Evolutionary conservation across 2,797 vertebrate species (phyloP), one percentile per base, ranked within the genome.

Genomic region (Galago senegalensis): DNA sequence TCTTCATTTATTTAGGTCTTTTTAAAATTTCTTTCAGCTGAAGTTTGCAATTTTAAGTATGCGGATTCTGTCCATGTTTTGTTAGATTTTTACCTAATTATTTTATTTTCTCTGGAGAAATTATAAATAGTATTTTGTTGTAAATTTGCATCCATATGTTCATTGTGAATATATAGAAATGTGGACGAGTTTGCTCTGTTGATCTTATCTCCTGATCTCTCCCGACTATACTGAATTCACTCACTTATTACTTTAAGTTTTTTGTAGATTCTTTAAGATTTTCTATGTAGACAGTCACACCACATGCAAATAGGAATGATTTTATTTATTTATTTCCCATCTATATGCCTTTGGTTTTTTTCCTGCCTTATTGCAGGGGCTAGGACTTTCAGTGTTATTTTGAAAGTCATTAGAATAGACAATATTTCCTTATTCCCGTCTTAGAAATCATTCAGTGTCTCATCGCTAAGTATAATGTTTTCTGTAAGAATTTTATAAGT

Each of bases 301-400:
- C 29, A 34, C 89, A 43, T 83, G 27, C 11, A 89, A 85, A 77
- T 43, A 65, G 3, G 17, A 77, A 63, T 13, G 23, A 20, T 93
- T 85, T 92, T 77, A 40, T 88, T 69, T 72, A 75, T 73, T 65
- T 7, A 17, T 97, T 94, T 94, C 67, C 3, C 80, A n/a, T 40
- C 6, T 86, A 14, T 46, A 60, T 58, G 7, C 9, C 21, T 92
- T 89, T 53, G 40, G 25, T 37, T 65, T 46, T 93, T 95, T 86
- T 37, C 84, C 77, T 91, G 20, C 7, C 18, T 86, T 60, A 83
- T 34, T 87, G 3, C n/a, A 7, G 25, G 86, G 49, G 5, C 29
- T 63, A 63, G 37, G 49, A 63, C 46, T 89, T 87, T 76, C 43
- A 21, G 29, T 82, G 23, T 31, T 80, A 9, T 46, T 73, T 60